Percentiles rank a stretch among this genome's conserved stretches.
phyloP scores from a whole-genome alignment of 2,113 vertebrate species.

The Siniperca chuatsi region DNA sequence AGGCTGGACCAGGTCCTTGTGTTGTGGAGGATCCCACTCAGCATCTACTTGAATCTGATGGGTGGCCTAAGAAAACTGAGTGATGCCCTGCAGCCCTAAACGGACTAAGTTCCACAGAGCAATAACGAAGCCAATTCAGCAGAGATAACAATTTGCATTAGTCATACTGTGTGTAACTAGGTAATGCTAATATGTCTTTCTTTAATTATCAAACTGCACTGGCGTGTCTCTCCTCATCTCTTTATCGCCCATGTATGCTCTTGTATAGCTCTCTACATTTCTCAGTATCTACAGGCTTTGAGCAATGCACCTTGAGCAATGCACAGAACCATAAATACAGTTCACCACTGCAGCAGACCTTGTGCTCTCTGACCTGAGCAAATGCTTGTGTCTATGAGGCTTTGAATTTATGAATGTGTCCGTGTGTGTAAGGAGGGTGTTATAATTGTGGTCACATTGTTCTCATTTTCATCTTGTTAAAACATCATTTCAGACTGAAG shows the following conservation, averaged over 20 bases:
- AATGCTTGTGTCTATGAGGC: background rate
- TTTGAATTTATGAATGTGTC: background rate
- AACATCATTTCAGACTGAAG: background rate
- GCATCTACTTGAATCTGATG: slow-evolving; percentile 75
- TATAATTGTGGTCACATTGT: background rate
- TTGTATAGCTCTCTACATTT: background rate
- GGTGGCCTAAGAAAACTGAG: slow-evolving; percentile 64
- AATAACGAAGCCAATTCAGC: slow-evolving; percentile 10
- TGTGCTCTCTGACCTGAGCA: background rate
- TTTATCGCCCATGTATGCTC: background rate
- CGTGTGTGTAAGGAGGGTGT: background rate
- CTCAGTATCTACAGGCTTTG: background rate
- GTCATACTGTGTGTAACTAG: background rate
- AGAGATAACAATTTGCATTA: background rate
- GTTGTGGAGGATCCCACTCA: slow-evolving; percentile 66
- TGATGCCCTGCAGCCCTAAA: slow-evolving; percentile 29
- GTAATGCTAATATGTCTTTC: background rate
- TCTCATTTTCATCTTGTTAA: slow-evolving; percentile 12
- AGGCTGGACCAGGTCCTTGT: slow-evolving; percentile 79
- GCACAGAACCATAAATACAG: background rate
- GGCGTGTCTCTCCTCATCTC: background rate
- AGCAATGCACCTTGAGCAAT: too few species aligned
- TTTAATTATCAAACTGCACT: background rate
- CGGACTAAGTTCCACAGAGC: background rate
- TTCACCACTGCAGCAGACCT: background rate